Evolutionary conservation across 2,113 vertebrate genomes (phyloP).

Genomic region (Oreotragus oreotragus): DNA sequence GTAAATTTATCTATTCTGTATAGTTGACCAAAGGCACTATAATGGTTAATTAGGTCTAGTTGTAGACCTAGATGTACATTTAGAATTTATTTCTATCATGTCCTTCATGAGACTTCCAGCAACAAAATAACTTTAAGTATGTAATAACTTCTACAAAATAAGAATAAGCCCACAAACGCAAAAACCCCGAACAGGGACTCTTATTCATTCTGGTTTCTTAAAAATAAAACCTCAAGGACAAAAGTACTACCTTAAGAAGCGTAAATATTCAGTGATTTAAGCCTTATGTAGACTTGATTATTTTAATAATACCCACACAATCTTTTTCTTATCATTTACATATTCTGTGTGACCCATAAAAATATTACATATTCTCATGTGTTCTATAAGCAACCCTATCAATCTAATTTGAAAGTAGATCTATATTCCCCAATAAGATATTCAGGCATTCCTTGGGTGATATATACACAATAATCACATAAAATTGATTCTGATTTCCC

Average conservation of each 20-base stretch:
- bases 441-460: not conserved
- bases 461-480: not conserved
- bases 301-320: not conserved
- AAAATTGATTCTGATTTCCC: constrained; percentile 23
- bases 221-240: not conserved
- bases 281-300: not conserved
- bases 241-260: not conserved
- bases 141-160: not conserved
- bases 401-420: not conserved
- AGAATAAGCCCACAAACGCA: not conserved
- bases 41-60: not conserved
- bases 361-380: not conserved
- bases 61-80: not conserved
- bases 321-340: not conserved
- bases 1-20: not conserved
- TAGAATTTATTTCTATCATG: not conserved
- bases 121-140: not conserved
- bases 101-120: not conserved
- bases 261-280: not conserved
- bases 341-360: not conserved
- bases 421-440: not conserved
- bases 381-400: not conserved
- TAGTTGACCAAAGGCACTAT: not conserved
- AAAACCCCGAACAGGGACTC: not conserved
- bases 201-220: not conserved